Evolutionary conservation across 92 coral and sea anemone species (phyloP).

Genomic region (Epizoanthus fatuus): DNA sequence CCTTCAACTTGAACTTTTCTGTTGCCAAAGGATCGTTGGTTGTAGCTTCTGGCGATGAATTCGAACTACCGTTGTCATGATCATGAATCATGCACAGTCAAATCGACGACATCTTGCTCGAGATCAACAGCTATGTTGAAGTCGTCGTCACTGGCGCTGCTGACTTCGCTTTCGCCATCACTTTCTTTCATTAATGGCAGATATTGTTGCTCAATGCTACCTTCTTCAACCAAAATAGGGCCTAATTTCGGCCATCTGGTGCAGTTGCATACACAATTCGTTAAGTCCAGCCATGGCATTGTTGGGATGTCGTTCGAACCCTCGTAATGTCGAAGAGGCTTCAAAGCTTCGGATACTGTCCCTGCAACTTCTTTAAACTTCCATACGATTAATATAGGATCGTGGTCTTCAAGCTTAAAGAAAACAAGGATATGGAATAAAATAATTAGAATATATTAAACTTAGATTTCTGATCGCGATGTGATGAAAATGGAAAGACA

Average conservation of each 20-base stretch:
- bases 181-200: background rate
- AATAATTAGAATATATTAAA: background rate
- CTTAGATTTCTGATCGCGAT: too few species aligned
- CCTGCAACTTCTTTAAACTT: constrained; percentile 5
- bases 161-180: background rate
- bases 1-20: constrained; percentile 21
- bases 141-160: background rate
- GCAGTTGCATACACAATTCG: too few species aligned
- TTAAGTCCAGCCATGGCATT: too few species aligned
- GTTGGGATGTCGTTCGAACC: background rate
- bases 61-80: too few species aligned
- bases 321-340: background rate
- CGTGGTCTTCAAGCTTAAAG: constrained; percentile 9
- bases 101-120: too few species aligned
- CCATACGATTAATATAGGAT: constrained; percentile 4
- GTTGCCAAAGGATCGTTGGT: background rate
- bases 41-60: background rate
- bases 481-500: too few species aligned
- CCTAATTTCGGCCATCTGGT: background rate
- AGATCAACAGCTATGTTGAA: background rate
- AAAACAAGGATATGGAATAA: background rate
- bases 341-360: too few species aligned
- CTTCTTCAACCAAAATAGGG: background rate
- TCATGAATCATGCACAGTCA: too few species aligned
- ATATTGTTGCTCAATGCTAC: too few species aligned